Conservation (phyloP, 2,113 vertebrate species). For the Hyla sarda region DNA sequence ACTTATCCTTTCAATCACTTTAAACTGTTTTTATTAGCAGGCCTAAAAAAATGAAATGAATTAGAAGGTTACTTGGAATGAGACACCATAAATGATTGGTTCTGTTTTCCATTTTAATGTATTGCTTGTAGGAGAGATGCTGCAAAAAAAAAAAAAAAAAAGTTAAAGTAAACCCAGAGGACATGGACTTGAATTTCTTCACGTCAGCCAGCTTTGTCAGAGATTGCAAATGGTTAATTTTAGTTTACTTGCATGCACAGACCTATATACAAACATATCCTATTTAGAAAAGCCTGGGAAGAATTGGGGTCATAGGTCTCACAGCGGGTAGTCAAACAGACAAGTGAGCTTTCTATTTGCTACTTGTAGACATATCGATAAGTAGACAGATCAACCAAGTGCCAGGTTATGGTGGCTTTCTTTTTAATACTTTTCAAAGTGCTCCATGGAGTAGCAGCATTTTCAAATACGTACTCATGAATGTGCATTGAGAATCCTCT, state of each 20-base stretch:
- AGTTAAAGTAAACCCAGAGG: background rate
- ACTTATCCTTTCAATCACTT: background rate
- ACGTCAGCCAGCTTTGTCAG: background rate
- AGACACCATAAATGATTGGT: background rate
- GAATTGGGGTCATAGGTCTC: constrained; percentile 44
- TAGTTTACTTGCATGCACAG: constrained; percentile 44
- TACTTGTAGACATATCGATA: constrained; percentile 48
- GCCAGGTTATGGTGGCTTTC: constrained; percentile 22
- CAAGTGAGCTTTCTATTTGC: constrained; percentile 51
- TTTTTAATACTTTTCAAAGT: constrained; percentile 20
- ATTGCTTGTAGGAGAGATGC: background rate
- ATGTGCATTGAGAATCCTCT: constrained; percentile 17
- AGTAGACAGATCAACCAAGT: constrained; percentile 48
- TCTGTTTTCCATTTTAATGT: background rate
- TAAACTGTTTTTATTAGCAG: constrained; percentile 7
- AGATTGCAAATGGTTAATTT: constrained; percentile 42
- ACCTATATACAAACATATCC: constrained; percentile 47
- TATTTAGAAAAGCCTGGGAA: constrained; percentile 39
- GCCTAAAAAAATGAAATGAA: background rate
- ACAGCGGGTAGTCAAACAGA: constrained; percentile 48
- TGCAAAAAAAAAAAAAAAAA: background rate
- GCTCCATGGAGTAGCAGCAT: background rate
- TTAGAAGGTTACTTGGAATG: background rate
- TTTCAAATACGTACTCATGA: constrained; percentile 8
- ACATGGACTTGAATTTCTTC: constrained; percentile 22